Conservation (phyloP, 2,797 vertebrate genomes). For the Mormyrus hasselquistii region DNA sequence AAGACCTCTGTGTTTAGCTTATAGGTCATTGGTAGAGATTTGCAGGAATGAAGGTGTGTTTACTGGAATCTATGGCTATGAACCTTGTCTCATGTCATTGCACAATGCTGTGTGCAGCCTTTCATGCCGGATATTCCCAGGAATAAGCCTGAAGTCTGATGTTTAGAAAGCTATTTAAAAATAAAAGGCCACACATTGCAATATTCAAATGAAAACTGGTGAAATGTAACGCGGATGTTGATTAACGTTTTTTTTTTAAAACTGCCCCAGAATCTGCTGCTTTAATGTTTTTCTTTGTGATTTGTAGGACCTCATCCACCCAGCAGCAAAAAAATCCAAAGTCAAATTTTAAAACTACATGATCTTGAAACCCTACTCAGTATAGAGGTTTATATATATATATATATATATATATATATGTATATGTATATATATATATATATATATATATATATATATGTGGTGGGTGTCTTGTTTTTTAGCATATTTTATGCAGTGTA, state of each 20-base stretch:
- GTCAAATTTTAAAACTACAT: neutral
- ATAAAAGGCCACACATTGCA: neutral
- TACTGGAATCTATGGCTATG: neutral
- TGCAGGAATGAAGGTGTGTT: neutral
- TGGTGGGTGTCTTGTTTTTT: neutral
- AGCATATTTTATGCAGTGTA: neutral
- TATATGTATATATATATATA: too few species aligned
- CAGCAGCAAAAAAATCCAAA: neutral
- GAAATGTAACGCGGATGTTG: neutral
- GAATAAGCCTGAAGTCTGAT: neutral
- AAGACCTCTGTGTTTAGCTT: neutral
- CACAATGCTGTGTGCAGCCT: neutral
- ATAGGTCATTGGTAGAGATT: neutral
- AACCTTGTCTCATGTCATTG: neutral
- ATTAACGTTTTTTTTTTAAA: neutral
- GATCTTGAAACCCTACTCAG: neutral
- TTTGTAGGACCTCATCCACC: neutral
- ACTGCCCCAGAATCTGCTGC: neutral
- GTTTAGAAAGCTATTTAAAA: neutral
- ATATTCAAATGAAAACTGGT: neutral
- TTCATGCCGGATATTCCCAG: neutral
- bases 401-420: too few species aligned
- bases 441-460: neutral
- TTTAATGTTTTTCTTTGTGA: neutral
- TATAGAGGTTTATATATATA: neutral